phyloP scores from a whole-genome alignment of 2,888 invertebrate species.

The Sarcophaga subvicina region DNA sequence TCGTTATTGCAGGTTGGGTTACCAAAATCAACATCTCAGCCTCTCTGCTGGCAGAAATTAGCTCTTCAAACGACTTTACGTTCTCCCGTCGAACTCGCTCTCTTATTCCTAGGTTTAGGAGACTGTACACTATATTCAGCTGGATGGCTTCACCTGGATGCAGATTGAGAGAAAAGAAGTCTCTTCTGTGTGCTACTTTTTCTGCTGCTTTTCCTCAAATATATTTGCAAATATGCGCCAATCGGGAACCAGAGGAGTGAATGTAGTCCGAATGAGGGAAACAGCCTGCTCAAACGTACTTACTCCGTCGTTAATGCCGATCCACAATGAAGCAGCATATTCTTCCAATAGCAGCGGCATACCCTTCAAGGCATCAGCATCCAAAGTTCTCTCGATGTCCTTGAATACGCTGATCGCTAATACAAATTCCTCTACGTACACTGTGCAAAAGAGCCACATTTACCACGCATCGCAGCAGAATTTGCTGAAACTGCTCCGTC shows the following conservation, averaged over 20 bases:
- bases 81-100: not conserved
- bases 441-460: constrained; percentile 45
- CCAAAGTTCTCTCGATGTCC: constrained; percentile 57
- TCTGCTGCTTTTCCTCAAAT: too few relatives aligned
- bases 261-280: constrained; percentile 37
- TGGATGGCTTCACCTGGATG: too few relatives aligned
- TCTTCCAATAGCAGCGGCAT: too few relatives aligned
- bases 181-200: too few relatives aligned
- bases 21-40: constrained; percentile 49
- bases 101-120: constrained; percentile 22
- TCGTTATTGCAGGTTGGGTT: not conserved
- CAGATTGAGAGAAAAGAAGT: too few relatives aligned
- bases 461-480: not conserved
- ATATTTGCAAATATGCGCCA: too few relatives aligned
- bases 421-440: constrained; percentile 68
- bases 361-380: not conserved
- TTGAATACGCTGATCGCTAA: constrained; percentile 59
- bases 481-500: too few relatives aligned
- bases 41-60: constrained; percentile 32
- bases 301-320: not conserved
- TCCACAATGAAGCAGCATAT: too few relatives aligned
- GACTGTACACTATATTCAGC: constrained; percentile 20
- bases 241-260: constrained; percentile 26
- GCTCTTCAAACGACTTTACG: too few relatives aligned
- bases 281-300: constrained; percentile 37